phyloP scores from a whole-genome alignment of 2,113 vertebrate genomes.

The Origma solitaria region DNA sequence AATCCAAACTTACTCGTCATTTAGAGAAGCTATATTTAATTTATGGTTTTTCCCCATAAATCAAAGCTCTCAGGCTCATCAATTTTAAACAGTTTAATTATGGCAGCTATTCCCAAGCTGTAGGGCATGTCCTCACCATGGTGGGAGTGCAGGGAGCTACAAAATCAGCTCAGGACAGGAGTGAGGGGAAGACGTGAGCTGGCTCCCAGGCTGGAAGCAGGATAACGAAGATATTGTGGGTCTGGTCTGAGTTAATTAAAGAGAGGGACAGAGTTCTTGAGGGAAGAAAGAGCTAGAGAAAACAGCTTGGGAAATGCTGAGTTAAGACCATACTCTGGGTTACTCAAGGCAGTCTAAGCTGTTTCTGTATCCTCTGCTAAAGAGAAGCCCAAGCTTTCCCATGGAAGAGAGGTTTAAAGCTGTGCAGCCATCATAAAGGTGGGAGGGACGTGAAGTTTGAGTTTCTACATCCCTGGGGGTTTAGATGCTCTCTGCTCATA shows the following conservation, averaged over 20 bases:
- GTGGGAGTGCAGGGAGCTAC: neutral
- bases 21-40: conserved; percentile 26
- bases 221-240: neutral
- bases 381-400: neutral
- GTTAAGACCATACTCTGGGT: neutral
- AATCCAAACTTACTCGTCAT: neutral
- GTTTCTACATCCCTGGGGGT: neutral
- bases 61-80: neutral
- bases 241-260: neutral
- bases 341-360: neutral
- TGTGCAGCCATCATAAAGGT: neutral
- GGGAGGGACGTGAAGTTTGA: neutral
- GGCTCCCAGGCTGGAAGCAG: neutral
- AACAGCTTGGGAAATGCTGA: neutral
- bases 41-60: conserved; percentile 26
- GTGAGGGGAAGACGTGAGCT: rapidly evolving
- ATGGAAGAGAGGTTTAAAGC: neutral
- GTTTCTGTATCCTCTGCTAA: neutral
- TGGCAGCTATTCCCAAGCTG: neutral
- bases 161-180: neutral
- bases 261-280: neutral
- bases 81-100: neutral
- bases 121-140: neutral
- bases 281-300: neutral
- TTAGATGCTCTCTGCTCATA: neutral